Evolutionary conservation across 2,888 invertebrate species (phyloP), one percentile per base, ranked within the genome.

Genomic region (Rhamphomyia laevipes): DNA sequence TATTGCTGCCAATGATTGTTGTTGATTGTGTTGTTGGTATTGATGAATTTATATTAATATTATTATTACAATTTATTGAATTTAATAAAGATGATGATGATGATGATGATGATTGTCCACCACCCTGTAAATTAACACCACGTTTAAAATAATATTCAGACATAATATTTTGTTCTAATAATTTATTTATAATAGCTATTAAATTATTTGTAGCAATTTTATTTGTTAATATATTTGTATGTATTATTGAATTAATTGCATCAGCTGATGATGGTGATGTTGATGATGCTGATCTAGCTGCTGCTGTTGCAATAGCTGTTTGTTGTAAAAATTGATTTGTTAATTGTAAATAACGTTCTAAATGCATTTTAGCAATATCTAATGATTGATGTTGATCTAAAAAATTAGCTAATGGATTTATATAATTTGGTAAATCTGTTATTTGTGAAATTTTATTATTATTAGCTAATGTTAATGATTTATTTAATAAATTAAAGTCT

Each of bases 281-380:
- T 4, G 51, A 46, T 15, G 56, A 51, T 15, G 55, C 54, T 11
- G 57, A 54, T 15, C 53, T 51, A 33, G 61, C 62, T 9, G 58
- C 57, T 13, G 62, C 62, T 1, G 61, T 52, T 15, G 63, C 61
- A 23, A 62, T 61, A 12, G 66, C 62, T 4, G 57, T 57, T 37
- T 56, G 56, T 27, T 59, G 59, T 17, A 62, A 56, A 55, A 68
- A 69, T 50, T 64, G 59, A 50, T 59, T 60, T n/a, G 63, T 65
- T 9, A 67, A 55, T 40, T 59, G 51, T 4, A 62, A 51, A 35
- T 65, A 63, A 21, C 62, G 61, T 49, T 65, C 67, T 6, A 68
- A 53, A 46, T 68, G 66, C 55, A 67, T 70, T 49, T 65, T 67
- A 4, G 65, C 62, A 16, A 70, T 65, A 49, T 64, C 65, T 10